phyloP scores from a whole-genome alignment of 2,113 vertebrate genomes.

The Butorides virescens region DNA sequence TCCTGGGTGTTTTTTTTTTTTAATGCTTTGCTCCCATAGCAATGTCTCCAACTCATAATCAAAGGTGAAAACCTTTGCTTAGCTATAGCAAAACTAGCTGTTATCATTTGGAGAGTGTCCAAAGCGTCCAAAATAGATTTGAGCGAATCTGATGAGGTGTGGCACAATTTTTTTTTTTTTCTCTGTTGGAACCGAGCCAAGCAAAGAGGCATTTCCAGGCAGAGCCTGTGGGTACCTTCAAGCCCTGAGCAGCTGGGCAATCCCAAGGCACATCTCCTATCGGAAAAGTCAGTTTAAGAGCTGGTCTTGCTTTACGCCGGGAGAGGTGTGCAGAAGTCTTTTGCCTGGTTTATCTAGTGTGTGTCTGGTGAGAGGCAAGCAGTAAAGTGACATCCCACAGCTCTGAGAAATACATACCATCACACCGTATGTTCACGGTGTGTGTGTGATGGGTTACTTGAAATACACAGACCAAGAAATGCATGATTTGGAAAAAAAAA shows the following conservation, averaged over 20 bases:
- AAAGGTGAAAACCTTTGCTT: background rate
- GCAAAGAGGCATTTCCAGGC: background rate
- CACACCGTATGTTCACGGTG: background rate
- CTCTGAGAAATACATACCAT: background rate
- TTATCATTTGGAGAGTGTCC: background rate
- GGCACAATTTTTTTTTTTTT: background rate
- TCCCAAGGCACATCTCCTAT: background rate
- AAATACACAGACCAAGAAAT: background rate
- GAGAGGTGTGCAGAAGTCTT: background rate
- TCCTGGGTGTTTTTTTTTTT: background rate
- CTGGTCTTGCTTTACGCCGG: accelerated
- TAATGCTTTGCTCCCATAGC: background rate
- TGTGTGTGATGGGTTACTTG: background rate
- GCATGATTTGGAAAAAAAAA: background rate
- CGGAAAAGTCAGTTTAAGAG: background rate
- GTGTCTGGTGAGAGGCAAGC: background rate
- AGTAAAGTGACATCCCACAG: background rate
- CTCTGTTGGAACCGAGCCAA: background rate
- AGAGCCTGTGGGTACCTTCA: background rate
- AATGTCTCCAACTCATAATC: background rate
- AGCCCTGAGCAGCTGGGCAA: background rate
- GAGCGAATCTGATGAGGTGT: background rate
- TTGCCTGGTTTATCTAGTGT: background rate
- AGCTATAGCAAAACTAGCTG: background rate
- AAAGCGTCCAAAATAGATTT: background rate